Evolutionary conservation across 2,113 vertebrate species (phyloP).

Genomic region (Artemisiospiza belli): DNA sequence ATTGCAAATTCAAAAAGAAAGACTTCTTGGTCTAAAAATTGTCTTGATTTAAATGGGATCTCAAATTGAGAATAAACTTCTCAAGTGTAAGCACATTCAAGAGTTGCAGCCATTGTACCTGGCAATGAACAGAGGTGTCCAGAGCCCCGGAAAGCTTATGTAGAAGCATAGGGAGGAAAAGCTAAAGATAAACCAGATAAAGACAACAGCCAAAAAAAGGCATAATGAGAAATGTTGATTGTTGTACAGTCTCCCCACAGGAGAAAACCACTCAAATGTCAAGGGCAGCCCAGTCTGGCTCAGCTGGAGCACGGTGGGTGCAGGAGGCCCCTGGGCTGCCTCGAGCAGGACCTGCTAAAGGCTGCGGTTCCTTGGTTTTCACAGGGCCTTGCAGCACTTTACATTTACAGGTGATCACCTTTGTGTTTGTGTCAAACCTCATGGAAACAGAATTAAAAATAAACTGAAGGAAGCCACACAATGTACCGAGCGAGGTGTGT

Average conservation of each 20-base stretch:
- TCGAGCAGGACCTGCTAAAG: background rate
- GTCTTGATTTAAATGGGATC: background rate
- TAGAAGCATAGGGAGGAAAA: background rate
- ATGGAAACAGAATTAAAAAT: background rate
- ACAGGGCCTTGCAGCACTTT: slow-evolving; percentile 13
- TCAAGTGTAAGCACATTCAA: background rate
- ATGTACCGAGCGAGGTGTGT: background rate
- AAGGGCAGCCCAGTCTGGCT: background rate
- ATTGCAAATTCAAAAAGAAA: background rate
- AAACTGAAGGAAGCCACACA: fast-evolving
- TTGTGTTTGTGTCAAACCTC: slow-evolving; percentile 61
- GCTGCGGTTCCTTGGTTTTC: background rate
- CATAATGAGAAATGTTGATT: fast-evolving
- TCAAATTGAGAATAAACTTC: background rate
- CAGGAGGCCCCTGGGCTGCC: background rate
- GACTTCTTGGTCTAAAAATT: background rate
- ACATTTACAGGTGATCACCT: slow-evolving; percentile 50
- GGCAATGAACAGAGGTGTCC: background rate
- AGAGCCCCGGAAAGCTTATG: background rate
- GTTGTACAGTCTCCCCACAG: background rate
- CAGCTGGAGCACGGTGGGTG: background rate
- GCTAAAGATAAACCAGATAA: background rate
- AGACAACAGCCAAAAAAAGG: background rate
- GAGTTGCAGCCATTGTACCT: background rate
- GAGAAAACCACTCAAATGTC: fast-evolving